Base-by-base conservation (phyloP, 2,888 invertebrate species). In the Zygaena filipendulae region DNA sequence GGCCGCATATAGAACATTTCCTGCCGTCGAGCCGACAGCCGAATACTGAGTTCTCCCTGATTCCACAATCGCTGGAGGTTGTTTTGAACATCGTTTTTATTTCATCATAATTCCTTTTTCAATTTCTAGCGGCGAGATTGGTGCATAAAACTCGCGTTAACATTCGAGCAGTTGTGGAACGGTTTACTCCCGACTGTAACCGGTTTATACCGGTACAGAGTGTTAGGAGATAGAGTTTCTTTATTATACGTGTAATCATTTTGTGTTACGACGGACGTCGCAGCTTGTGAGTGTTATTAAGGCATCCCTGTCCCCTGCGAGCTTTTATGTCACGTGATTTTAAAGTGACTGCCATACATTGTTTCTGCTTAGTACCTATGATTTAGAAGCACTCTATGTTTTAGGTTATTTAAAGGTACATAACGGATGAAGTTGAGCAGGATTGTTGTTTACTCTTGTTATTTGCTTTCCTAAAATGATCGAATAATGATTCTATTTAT, bases 221-320 rank as follows among this genome's bases (percentile, higher is more conserved):
- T 68, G 67, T 69, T 69, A 69, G 68, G 63, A 74, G 70, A 74
- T 71, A 74, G 68, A 61, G 59, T 66, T 60, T n/a, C n/a, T n/a
- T n/a, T n/a, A n/a, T 74, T 75, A 74, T 70, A 67, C 64, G 64
- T 66, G 71, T 67, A 68, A 77, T 75, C 64, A 75, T 72, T 71
- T 63, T 58, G 60, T 63, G 62, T 69, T 69, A 74, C 63, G 59
- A 56, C 57, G 58, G 57, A 59, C 60, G 58, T 55, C 49, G 59
- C 52, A 56, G 55, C 53, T 58, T 52, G 59, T 58, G 61, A 63
- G 63, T 59, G 60, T 64, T 69, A 68, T 69, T 64, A 67, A 60
- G 59, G 54, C 53, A 51, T 49, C 49, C 45, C 43, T 48, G 49
- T 47, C 43, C 48, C 42, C 46, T 39, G 47, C 32, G 44, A 45